A percentile compares a stretch with the other conserved stretches of the same genome.
Conservation (phyloP, 2,797 vertebrate species). For the Enteromius anoplus region DNA sequence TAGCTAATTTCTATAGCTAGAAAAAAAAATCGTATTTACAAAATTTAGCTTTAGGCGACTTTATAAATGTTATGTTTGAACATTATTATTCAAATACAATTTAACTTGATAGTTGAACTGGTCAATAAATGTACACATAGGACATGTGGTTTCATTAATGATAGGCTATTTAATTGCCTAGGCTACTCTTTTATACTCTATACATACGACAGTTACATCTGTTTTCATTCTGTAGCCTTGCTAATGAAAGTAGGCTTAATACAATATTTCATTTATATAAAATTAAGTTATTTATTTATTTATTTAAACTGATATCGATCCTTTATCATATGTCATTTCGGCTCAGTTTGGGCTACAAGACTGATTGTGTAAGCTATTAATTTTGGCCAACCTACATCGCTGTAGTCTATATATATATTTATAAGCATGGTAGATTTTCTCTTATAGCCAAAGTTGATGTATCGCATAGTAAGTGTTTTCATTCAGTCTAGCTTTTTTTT, state of each 20-base stretch:
- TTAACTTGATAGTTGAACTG: neutral
- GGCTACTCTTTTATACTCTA: neutral
- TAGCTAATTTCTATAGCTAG: neutral
- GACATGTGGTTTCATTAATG: neutral
- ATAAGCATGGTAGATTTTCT: constrained; percentile 5
- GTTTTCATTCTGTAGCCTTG: neutral
- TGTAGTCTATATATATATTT: constrained; percentile 33
- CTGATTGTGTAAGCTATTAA: neutral
- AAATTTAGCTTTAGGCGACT: neutral
- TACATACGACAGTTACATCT: neutral
- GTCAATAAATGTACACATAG: neutral
- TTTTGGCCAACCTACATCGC: constrained; percentile 1
- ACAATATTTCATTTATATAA: too few species aligned
- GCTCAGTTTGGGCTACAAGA: neutral
- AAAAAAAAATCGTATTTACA: neutral
- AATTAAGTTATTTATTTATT: neutral
- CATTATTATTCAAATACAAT: neutral
- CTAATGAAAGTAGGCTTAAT: neutral
- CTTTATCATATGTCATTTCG: neutral
- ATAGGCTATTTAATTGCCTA: neutral
- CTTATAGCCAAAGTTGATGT: neutral
- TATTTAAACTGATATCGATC: neutral
- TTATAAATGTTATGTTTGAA: neutral
- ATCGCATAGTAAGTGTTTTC: neutral
- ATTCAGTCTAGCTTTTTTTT: neutral